Conservation (phyloP, 2,888 invertebrate species). For the Epinotia ramella region DNA sequence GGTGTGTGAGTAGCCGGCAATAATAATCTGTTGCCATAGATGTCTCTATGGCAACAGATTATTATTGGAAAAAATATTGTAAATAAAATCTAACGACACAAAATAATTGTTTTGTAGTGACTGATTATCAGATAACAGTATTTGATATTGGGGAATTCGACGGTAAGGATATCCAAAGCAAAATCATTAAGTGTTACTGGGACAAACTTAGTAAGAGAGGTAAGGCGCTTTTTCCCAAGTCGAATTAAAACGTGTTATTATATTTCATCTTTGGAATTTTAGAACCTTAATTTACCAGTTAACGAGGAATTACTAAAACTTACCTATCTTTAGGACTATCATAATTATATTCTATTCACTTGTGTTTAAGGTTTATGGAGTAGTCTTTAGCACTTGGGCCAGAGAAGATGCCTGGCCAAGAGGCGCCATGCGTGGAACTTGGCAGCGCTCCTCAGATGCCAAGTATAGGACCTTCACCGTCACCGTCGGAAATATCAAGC, state of each 20-base stretch:
- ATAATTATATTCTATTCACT: background rate
- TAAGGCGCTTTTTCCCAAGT: too few species aligned
- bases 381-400: constrained; percentile 19
- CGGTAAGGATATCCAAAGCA: background rate
- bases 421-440: constrained; percentile 75
- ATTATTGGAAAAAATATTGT: constrained; percentile 42
- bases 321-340: background rate
- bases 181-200: background rate
- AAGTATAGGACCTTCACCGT: constrained; percentile 67
- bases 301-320: background rate
- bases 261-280: too few species aligned
- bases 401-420: constrained; percentile 67
- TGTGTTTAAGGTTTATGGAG: constrained; percentile 21
- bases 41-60: constrained; percentile 49
- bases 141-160: background rate
- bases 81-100: constrained; percentile 22
- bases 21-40: too few species aligned
- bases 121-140: background rate
- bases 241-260: too few species aligned
- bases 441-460: constrained; percentile 72
- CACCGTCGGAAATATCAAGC: constrained; percentile 78
- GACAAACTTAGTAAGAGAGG: too few species aligned
- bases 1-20: too few species aligned
- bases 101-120: constrained; percentile 2
- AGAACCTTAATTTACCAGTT: too few species aligned